Evolutionary conservation across 2,888 invertebrate genomes (phyloP), one percentile per base, ranked within the genome.

Genomic region (Ptychoptera contaminata): DNA sequence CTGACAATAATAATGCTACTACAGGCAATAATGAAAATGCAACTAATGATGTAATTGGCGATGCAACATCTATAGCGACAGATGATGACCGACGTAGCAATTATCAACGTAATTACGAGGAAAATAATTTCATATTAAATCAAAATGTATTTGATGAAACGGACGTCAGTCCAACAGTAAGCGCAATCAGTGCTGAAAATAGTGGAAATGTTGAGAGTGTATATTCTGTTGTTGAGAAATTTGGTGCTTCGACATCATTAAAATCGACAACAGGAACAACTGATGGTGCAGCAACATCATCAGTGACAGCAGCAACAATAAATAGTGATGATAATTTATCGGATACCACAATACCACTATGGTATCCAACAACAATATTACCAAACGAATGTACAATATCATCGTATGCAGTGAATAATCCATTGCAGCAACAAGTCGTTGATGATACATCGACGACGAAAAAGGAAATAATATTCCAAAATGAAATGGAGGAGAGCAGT

Each of bases 61-160:
- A 14, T 12, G 37, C 15, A 14, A 14, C 12, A 14, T 6, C 40
- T 12, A 12, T 10, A 40, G 12, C 7, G 10, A 2, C 14, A 1
- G 16, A 16, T 8, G 12, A n/a, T 10, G 46, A 46, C 35, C 39
- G 40, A 30, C 15, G 46, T 35, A 46, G 34, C n/a, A 43, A 42
- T 39, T 46, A 37, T 43, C 46, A 46, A 32, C 16, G 46, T 29
- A 46, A 46, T 37, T 46, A 39, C 32, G 43, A 46, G 23, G 46
- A 46, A 40, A 46, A 43, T 43, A 43, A 43, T 46, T 43, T 43
- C 39, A 35, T 42, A 23, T 42, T 42, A 16, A 34, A 16, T n/a
- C 11, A 30, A 34, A 40, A 30, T 16, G 10, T 15, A 11, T 10
- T 31, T 30, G 34, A 8, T 10, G 40, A 32, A 1, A 16, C 10